Conservation (phyloP, 1,140 invertebrate species). For the Penaeus chinensis region DNA sequence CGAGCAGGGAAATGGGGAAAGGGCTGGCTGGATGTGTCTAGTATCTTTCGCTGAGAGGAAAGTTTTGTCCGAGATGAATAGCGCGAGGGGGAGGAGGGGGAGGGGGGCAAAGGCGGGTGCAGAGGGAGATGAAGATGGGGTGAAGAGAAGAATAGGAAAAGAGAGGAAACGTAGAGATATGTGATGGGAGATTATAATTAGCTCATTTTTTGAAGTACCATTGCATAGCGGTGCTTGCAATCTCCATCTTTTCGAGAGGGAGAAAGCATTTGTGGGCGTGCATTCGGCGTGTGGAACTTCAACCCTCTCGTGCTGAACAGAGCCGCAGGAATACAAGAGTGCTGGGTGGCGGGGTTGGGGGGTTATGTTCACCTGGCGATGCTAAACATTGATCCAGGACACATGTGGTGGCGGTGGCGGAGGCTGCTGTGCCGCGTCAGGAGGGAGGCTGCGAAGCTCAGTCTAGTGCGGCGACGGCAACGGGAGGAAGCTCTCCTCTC, state of each 20-base stretch:
- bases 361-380: background rate
- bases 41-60: too few species aligned
- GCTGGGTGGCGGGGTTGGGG: slow-evolving; percentile 4
- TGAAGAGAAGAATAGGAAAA: background rate
- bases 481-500: too few species aligned
- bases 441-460: too few species aligned
- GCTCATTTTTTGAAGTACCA: too few species aligned
- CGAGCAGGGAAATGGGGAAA: background rate
- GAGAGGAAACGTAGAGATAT: background rate
- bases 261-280: too few species aligned
- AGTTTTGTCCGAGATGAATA: background rate
- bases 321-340: background rate
- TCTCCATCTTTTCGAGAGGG: too few species aligned
- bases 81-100: background rate
- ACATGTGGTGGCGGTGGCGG: too few species aligned
- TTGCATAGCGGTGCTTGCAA: too few species aligned
- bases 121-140: background rate
- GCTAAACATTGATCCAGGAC: background rate
- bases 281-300: too few species aligned
- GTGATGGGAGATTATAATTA: background rate
- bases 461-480: too few species aligned
- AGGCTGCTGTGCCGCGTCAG: too few species aligned
- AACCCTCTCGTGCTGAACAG: background rate
- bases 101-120: background rate
- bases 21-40: too few species aligned